phyloP scores from a whole-genome alignment of 2,888 invertebrate genomes.

The Fragum fragum region DNA sequence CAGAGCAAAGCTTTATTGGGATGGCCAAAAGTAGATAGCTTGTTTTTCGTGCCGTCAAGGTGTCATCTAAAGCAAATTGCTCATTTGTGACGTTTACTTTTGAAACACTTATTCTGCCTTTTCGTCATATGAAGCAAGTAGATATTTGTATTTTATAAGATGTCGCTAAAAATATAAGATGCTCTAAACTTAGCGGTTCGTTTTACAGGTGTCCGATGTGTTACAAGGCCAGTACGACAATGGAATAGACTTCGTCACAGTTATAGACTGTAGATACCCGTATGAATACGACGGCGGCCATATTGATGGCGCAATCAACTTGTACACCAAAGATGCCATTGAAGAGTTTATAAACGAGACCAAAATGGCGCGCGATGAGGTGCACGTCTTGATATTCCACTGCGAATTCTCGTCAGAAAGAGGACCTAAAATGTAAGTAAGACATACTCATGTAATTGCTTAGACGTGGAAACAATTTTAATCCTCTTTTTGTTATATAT shows the following conservation, averaged over 20 bases:
- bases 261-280: slow-evolving; percentile 98
- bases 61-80: too few relatives aligned
- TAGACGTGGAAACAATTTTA: too few relatives aligned
- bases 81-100: too few relatives aligned
- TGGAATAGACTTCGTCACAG: slow-evolving; percentile 90
- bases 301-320: slow-evolving; percentile 51
- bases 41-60: too few relatives aligned
- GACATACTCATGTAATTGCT: too few relatives aligned
- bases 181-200: too few relatives aligned
- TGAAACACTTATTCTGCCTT: too few relatives aligned
- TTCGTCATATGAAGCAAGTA: too few relatives aligned
- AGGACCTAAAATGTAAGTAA: slow-evolving; percentile 66
- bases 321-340: slow-evolving; percentile 28
- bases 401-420: slow-evolving; percentile 68
- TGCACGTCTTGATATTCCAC: slow-evolving; percentile 68
- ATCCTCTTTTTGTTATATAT: not conserved
- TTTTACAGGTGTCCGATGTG: slow-evolving; percentile 86
- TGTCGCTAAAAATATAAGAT: too few relatives aligned
- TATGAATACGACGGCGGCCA: slow-evolving; percentile 98
- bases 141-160: too few relatives aligned
- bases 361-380: not conserved
- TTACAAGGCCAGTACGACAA: slow-evolving; percentile 91
- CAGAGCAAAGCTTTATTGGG: too few relatives aligned
- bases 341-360: slow-evolving; percentile 13
- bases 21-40: too few relatives aligned